Evolutionary conservation across 2,797 vertebrate genomes (phyloP).

Genomic region (Paramormyrops hopkinsi): DNA sequence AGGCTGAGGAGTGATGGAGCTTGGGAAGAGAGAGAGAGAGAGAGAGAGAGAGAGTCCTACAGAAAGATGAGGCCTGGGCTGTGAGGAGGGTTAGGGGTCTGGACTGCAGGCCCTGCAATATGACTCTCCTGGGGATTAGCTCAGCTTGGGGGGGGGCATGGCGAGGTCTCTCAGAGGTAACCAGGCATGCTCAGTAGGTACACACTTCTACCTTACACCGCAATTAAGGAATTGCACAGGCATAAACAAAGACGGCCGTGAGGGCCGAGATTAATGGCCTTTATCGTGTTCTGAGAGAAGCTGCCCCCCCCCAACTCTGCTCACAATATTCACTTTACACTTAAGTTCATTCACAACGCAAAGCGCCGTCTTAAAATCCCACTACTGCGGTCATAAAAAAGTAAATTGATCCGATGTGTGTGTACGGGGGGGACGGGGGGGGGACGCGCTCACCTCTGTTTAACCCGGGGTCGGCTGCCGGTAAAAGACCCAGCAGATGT

Average conservation of each 20-base stretch:
- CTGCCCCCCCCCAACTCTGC: constrained; percentile 45
- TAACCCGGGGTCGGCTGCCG: constrained; percentile 74
- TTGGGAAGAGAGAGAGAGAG: constrained; percentile 25
- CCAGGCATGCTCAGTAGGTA: constrained; percentile 60
- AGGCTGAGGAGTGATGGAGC: constrained; percentile 19
- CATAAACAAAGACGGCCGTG: constrained; percentile 43
- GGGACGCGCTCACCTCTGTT: constrained; percentile 71
- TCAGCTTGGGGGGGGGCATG: constrained; percentile 51
- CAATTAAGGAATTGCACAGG: constrained; percentile 72
- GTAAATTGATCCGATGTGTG: constrained; percentile 49
- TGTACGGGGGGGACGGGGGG: neutral
- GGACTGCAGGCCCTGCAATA: constrained; percentile 63
- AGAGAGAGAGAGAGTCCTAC: constrained; percentile 44
- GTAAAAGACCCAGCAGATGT: constrained; percentile 86
- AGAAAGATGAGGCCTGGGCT: constrained; percentile 43
- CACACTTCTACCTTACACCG: constrained; percentile 65
- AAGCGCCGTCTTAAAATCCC: constrained; percentile 61
- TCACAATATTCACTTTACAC: constrained; percentile 51
- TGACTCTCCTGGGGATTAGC: constrained; percentile 70
- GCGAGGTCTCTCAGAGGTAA: constrained; percentile 66
- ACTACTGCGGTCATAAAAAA: constrained; percentile 60
- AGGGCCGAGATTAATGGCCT: constrained; percentile 57
- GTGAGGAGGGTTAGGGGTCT: constrained; percentile 53
- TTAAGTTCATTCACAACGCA: constrained; percentile 60
- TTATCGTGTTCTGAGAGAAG: constrained; percentile 52